A percentile compares a stretch with the other conserved stretches of the same genome.
Conservation (phyloP, 2,797 vertebrate species). For the Epinephelus coioides region DNA sequence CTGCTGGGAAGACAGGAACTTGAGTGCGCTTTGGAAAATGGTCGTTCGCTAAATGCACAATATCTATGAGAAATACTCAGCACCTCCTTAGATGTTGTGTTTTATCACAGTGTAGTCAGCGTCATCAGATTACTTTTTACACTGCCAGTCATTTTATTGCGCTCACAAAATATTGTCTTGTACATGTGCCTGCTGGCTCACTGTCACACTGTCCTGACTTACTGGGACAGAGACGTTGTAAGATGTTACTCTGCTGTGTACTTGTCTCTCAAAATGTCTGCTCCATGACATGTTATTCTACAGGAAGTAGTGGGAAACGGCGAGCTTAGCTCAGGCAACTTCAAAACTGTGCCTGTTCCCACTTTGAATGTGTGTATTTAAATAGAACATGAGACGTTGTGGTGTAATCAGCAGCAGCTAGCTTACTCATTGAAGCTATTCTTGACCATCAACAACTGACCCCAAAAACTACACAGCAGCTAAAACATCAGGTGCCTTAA, state of each 20-base stretch:
- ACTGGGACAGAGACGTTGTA: background rate
- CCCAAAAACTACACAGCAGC: background rate
- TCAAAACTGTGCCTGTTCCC: too few relatives aligned
- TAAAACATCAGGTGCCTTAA: background rate
- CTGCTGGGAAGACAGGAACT: background rate
- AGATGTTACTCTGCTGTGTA: background rate
- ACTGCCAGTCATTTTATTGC: background rate
- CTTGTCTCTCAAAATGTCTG: background rate
- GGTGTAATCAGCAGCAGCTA: background rate
- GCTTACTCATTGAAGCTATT: background rate
- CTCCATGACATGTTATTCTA: background rate
- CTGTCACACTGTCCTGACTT: background rate
- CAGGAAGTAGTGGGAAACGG: background rate
- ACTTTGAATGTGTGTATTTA: background rate
- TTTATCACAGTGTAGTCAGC: background rate
- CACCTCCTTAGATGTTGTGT: background rate
- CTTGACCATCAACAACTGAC: background rate
- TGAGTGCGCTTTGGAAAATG: background rate
- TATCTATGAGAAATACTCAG: background rate
- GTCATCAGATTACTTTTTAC: background rate
- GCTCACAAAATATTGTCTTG: background rate
- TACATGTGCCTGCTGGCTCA: background rate
- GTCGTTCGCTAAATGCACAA: too few relatives aligned
- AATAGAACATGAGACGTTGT: background rate
- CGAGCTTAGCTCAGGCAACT: background rate